These are phyloP conservation scores for Drosophila ezoana DNA, from an alignment of 2,888 invertebrate genomes.

Conservation along the genomic window DNA sequence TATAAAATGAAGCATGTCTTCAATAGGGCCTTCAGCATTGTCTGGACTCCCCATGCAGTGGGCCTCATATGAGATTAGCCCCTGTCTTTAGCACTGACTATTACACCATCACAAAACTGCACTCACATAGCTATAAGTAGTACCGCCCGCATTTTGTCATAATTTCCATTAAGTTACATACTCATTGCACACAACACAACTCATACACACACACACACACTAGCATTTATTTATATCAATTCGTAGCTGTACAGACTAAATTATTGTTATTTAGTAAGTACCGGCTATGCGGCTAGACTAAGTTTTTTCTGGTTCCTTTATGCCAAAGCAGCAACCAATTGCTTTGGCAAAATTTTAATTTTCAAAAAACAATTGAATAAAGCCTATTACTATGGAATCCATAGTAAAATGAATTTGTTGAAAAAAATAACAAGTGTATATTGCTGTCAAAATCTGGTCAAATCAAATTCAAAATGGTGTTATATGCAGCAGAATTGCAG, in stretches of 20 bases:
- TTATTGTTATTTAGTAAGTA: constrained; percentile 42
- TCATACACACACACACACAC: constrained; percentile 8
- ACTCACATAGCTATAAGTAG: constrained; percentile 35
- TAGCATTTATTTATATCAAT: constrained; percentile 66
- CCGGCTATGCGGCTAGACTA: constrained; percentile 35
- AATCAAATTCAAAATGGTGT: neutral
- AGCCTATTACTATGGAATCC: constrained; percentile 40
- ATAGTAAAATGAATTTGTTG: constrained; percentile 34
- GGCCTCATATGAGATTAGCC: constrained; percentile 64
- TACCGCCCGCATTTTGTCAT: constrained; percentile 51
- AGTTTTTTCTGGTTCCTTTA: constrained; percentile 67
- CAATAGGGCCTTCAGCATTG: constrained; percentile 72
- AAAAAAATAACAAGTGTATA: constrained; percentile 2
- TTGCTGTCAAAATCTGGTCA: neutral
- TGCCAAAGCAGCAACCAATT: constrained; percentile 30
- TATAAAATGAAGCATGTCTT: constrained; percentile 80
- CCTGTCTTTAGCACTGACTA: constrained; percentile 1
- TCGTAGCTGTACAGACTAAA: constrained; percentile 29
- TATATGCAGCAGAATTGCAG: neutral
- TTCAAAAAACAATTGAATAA: constrained; percentile 46
- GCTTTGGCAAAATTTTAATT: constrained; percentile 37
- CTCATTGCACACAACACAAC: constrained; percentile 6
- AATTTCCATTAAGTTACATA: constrained; percentile 15
- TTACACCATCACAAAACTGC: constrained; percentile 18
- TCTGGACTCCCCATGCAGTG: constrained; percentile 78